These are phyloP conservation scores for Pogonomyrmex californicus DNA, from an alignment of 1,140 invertebrate species.

Conservation along the genomic window DNA sequence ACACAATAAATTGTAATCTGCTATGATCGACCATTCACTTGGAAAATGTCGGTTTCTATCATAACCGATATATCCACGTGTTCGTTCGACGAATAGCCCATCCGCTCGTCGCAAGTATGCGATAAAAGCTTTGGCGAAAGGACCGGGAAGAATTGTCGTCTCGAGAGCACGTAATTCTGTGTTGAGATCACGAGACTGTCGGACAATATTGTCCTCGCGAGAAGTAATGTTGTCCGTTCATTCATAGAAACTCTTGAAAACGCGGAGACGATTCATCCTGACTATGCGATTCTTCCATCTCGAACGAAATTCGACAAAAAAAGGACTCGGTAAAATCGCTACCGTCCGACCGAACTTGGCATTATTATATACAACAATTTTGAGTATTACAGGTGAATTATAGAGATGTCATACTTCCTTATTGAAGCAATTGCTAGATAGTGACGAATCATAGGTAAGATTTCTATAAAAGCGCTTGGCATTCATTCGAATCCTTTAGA, in stretches of 20 bases:
- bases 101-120: neutral
- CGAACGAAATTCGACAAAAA: constrained; percentile 45
- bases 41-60: neutral
- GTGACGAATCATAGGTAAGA: constrained; percentile 68
- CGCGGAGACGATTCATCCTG: constrained; percentile 61
- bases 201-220: constrained; percentile 61
- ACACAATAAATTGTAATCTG: neutral
- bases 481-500: constrained; percentile 36
- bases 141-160: constrained; percentile 31
- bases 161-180: constrained; percentile 22
- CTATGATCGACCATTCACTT: neutral
- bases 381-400: constrained; percentile 66
- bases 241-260: constrained; percentile 57
- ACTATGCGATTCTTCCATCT: constrained; percentile 67
- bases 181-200: constrained; percentile 25
- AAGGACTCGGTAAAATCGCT: constrained; percentile 67
- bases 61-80: constrained; percentile 5
- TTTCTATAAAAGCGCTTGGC: constrained; percentile 26
- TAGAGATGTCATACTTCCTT: constrained; percentile 39
- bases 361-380: constrained; percentile 69
- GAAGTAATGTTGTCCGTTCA: constrained; percentile 46
- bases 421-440: constrained; percentile 61
- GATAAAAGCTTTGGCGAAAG: constrained; percentile 22
- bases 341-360: constrained; percentile 56
- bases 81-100: neutral